Percentiles rank a stretch among this genome's conserved stretches.
Evolutionary conservation across 2,888 invertebrate species (phyloP).

Genomic region (Oligia strigilis): DNA sequence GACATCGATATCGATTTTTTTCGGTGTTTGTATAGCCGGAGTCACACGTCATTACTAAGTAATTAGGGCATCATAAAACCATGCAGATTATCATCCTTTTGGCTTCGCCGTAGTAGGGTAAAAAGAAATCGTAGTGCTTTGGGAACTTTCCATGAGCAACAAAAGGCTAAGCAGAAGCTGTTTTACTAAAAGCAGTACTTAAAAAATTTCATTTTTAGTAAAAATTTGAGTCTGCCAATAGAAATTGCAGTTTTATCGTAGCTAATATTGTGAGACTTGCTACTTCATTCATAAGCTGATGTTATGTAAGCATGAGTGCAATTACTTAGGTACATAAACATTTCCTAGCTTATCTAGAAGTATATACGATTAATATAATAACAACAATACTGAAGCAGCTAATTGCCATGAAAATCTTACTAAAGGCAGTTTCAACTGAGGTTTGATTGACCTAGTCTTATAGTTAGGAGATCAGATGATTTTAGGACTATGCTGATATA

Average conservation of each 20-base stretch:
- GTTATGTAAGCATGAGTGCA: conserved; percentile 15
- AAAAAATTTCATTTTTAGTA: no score
- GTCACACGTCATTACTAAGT: neutral
- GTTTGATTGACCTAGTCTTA: neutral
- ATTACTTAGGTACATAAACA: conserved; percentile 13
- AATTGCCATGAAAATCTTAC: neutral
- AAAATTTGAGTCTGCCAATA: neutral
- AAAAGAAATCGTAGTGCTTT: neutral
- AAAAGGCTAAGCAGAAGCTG: neutral
- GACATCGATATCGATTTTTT: neutral
- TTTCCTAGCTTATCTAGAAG: neutral
- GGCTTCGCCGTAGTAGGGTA: neutral
- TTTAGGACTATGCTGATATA: neutral
- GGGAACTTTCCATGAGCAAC: neutral
- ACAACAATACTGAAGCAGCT: neutral
- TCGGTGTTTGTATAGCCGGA: neutral
- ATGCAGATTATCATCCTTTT: neutral
- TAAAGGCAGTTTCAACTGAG: no score
- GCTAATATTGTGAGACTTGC: conserved; percentile 8
- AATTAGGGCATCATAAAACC: neutral
- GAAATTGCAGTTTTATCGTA: conserved; percentile 12
- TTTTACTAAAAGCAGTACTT: neutral
- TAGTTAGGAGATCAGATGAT: neutral
- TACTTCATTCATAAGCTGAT: conserved; percentile 16
- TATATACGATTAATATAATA: neutral